phyloP scores from a whole-genome alignment of 2,888 invertebrate species.

The Drosophila sordidula region DNA sequence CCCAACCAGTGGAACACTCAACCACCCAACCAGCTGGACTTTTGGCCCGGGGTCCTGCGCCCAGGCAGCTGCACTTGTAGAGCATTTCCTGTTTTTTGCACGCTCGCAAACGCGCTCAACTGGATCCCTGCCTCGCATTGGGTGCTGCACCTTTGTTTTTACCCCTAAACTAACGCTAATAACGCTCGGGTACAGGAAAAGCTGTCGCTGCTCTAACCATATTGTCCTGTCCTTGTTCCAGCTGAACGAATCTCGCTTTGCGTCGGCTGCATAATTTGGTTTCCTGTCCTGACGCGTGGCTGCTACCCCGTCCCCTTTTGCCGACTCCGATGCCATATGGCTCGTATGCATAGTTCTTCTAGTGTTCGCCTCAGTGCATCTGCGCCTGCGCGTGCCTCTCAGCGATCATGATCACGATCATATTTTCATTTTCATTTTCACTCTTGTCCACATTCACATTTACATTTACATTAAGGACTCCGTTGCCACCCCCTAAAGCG shows the following conservation, averaged over 20 bases:
- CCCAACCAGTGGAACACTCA: background rate
- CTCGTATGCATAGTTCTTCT: constrained; percentile 3
- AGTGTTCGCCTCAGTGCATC: constrained; percentile 65
- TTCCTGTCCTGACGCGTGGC: constrained; percentile 75
- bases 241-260: constrained; percentile 67
- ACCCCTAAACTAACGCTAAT: constrained; percentile 67
- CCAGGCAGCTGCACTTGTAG: constrained; percentile 74
- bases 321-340: constrained; percentile 59
- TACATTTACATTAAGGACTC: background rate
- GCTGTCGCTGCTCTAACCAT: constrained; percentile 72
- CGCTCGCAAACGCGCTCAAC: constrained; percentile 76
- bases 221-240: constrained; percentile 75
- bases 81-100: constrained; percentile 76
- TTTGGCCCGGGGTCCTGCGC: constrained; percentile 9
- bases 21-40: constrained; percentile 36
- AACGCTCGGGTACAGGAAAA: constrained; percentile 65
- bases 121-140: constrained; percentile 55
- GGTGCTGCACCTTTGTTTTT: constrained; percentile 64
- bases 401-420: constrained; percentile 58
- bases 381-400: constrained; percentile 69
- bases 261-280: constrained; percentile 65
- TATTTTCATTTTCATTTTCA: constrained; percentile 23
- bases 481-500: constrained; percentile 42
- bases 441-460: constrained; percentile 6
- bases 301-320: constrained; percentile 19